Base-by-base conservation (phyloP, 1,140 invertebrate species). In the Aphidius ervi region DNA sequence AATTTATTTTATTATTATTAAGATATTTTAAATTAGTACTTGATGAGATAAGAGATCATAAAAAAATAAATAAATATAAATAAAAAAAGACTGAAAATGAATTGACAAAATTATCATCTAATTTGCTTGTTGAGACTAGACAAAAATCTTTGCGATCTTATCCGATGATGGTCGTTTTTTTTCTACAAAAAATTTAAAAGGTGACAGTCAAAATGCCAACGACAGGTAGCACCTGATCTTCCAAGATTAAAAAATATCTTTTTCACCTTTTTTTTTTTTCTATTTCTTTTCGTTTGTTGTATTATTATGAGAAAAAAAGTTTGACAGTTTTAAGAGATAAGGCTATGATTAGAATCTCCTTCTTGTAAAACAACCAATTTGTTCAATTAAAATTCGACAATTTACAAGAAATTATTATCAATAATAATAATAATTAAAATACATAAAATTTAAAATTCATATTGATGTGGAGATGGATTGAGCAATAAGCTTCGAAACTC, bases 331-430 rank as follows among this genome's bases (percentile, higher is more conserved):
- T 39, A 10, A 31, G 20, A 43, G 8, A 23, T 6, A 16, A 66
- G 68, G 70, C 71, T 67, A 70, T 70, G 73, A 76, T 74, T 47
- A 40, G 60, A 67, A 71, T 73, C 65, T n/a, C n/a, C n/a, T 48
- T 54, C 39, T 9, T 59, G 42, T 47, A 47, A 65, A 59, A 54
- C 58, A 59, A 56, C 52, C 23, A 31, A 31, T 31, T 31, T 31
- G 4, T 31, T 31, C 2, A 31, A 31, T 31, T 31, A 31, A 31
- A 31, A 31, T 31, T 31, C 1, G 4, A 31, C 23, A 31, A 31
- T 31, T 31, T 16, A 16, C 16, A 16, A 16, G 16, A 16, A 16
- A 16, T 16, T 16, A 16, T 16, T 16, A 16, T 16, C 16, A 16
- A 16, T 16, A 16, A 16, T 16, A 16, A 16, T 16, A 16, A 16